Conservation (phyloP, 2,797 vertebrate species). For the Phylloscopus collybita region DNA sequence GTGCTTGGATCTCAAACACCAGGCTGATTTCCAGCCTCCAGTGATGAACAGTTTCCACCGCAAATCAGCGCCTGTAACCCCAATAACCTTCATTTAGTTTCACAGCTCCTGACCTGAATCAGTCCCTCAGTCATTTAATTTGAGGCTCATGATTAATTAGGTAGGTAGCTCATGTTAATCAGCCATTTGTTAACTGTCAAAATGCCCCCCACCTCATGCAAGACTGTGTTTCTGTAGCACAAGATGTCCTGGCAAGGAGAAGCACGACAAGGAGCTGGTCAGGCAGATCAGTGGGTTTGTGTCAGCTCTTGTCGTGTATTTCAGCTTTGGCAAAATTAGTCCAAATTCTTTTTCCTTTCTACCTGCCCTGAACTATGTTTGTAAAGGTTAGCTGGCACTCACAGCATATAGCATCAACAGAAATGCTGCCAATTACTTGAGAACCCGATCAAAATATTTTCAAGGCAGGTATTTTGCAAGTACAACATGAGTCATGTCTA, state of each 20-base stretch:
- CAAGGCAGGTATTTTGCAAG: constrained; percentile 27
- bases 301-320: not conserved
- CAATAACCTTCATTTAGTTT: not conserved
- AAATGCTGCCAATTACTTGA: not conserved
- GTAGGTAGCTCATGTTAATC: constrained; percentile 27
- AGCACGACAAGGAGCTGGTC: not conserved
- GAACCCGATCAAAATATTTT: constrained; percentile 38
- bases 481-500: constrained; percentile 34
- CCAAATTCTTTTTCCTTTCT: constrained; percentile 11
- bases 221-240: not conserved
- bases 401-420: constrained; percentile 13
- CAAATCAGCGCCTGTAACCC: not conserved
- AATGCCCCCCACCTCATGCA: not conserved
- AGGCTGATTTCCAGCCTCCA: not conserved
- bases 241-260: constrained; percentile 23
- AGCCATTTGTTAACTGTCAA: constrained; percentile 52
- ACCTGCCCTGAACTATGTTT: constrained; percentile 9
- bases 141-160: constrained; percentile 56
- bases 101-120: constrained; percentile 3
- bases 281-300: constrained; percentile 5
- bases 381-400: constrained; percentile 19
- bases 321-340: constrained; percentile 47
- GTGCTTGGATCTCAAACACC: not conserved
- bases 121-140: constrained; percentile 20
- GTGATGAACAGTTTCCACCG: not conserved